Percentiles rank a stretch among this genome's conserved stretches.
phyloP scores from a whole-genome alignment of 2,888 invertebrate genomes.

The Archips xylosteana region DNA sequence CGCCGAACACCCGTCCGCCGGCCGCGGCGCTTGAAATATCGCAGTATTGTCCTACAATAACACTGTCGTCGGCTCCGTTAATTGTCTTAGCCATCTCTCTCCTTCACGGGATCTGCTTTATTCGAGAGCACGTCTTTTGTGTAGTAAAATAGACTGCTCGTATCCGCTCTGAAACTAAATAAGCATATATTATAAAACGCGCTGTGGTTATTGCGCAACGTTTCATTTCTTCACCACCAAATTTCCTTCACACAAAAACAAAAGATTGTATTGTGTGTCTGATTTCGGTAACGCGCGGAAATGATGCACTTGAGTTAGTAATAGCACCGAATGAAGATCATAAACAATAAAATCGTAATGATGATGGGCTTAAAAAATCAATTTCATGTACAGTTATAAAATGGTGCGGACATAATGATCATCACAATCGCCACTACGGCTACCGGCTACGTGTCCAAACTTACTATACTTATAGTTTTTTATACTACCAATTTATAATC shows the following conservation, averaged over 20 bases:
- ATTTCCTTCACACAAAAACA: slow-evolving; percentile 70
- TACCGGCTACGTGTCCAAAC: slow-evolving; percentile 34
- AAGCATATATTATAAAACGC: slow-evolving; percentile 48
- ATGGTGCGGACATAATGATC: slow-evolving; percentile 55
- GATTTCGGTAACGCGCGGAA: slow-evolving; percentile 76
- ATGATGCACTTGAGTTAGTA: slow-evolving; percentile 67
- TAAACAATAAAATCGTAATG: slow-evolving; percentile 77
- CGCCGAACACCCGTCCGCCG: slow-evolving; percentile 70
- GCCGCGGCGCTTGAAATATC: slow-evolving; percentile 74
- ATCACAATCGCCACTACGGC: slow-evolving; percentile 52
- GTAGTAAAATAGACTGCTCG: slow-evolving; percentile 66
- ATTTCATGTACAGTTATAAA: slow-evolving; percentile 76
- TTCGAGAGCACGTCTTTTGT: slow-evolving; percentile 63
- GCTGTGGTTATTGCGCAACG: slow-evolving; percentile 61
- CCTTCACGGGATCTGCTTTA: slow-evolving; percentile 62
- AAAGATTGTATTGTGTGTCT: slow-evolving; percentile 56
- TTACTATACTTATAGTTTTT: not conserved
- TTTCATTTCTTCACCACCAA: slow-evolving; percentile 63
- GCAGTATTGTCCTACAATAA: slow-evolving; percentile 80
- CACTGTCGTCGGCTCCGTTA: slow-evolving; percentile 78
- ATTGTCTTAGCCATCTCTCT: slow-evolving; percentile 71
- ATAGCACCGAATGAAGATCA: slow-evolving; percentile 70
- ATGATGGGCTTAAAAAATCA: slow-evolving; percentile 77
- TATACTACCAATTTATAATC: slow-evolving; percentile 28
- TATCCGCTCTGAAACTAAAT: slow-evolving; percentile 63